These are phyloP conservation scores for Spea multiplicata DNA, from an alignment of 2,113 vertebrate genomes.

Conservation along the genomic window DNA sequence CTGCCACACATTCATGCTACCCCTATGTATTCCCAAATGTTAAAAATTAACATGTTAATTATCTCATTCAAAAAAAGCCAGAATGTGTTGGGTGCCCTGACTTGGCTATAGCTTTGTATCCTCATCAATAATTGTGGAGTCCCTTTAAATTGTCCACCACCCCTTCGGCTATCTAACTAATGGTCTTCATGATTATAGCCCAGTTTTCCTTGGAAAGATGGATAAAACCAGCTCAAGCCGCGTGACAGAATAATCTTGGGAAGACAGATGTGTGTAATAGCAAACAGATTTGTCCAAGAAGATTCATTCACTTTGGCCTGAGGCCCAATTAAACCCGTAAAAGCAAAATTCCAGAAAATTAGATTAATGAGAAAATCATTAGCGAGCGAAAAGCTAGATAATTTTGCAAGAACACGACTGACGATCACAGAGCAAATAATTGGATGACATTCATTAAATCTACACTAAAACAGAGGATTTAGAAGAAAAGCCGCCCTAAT, in stretches of 20 bases:
- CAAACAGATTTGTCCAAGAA: constrained; percentile 61
- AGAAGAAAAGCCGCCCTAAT: constrained; percentile 63
- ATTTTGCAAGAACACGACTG: constrained; percentile 67
- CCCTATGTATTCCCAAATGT: too few species aligned
- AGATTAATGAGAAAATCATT: constrained; percentile 68
- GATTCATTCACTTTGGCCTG: constrained; percentile 65
- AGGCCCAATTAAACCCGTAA: constrained; percentile 68
- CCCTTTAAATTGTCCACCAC: too few species aligned
- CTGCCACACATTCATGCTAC: too few species aligned
- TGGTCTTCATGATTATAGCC: not conserved
- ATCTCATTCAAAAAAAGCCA: too few species aligned
- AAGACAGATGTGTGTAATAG: constrained; percentile 63
- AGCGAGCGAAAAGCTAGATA: constrained; percentile 62
- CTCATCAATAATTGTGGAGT: too few species aligned
- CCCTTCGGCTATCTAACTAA: not conserved
- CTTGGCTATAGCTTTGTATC: too few species aligned
- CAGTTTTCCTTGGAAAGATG: not conserved
- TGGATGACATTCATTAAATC: constrained; percentile 72
- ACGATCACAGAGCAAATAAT: constrained; percentile 74
- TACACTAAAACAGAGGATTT: constrained; percentile 66
- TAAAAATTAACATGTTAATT: too few species aligned
- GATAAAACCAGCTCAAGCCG: constrained; percentile 20
- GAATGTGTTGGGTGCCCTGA: too few species aligned
- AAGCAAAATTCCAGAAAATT: constrained; percentile 66
- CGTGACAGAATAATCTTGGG: constrained; percentile 49